These are phyloP conservation scores for Sparidentex hasta DNA, from an alignment of 2,797 vertebrate genomes.

Conservation along the genomic window DNA sequence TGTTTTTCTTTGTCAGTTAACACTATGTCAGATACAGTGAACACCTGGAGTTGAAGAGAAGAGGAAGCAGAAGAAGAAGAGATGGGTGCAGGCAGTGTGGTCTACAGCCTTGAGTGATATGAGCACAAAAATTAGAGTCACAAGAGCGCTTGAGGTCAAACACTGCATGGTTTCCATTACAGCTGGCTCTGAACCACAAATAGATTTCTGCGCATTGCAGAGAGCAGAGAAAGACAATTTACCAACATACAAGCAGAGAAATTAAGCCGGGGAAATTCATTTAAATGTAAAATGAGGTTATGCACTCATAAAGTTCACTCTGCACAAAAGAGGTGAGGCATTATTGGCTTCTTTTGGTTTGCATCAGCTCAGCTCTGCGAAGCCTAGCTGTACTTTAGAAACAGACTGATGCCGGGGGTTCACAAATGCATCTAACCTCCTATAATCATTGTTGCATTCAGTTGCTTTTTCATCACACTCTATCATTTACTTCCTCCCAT, in stretches of 20 bases:
- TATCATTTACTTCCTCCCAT: background rate
- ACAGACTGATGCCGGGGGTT: conserved; percentile 1
- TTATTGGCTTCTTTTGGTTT: background rate
- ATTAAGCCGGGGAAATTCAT: conserved; percentile 41
- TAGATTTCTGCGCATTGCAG: conserved; percentile 14
- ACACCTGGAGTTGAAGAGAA: background rate
- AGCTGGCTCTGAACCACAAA: conserved; percentile 20
- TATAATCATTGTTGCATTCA: conserved; percentile 34
- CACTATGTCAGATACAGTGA: conserved; percentile 16
- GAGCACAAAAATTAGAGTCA: conserved; percentile 38
- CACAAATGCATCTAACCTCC: conserved; percentile 15
- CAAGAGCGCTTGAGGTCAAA: conserved; percentile 48
- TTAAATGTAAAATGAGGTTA: conserved; percentile 57
- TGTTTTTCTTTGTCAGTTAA: conserved; percentile 16
- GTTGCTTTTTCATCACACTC: background rate
- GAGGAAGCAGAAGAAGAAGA: background rate
- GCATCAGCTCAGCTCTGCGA: background rate
- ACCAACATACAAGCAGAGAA: conserved; percentile 26
- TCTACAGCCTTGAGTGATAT: conserved; percentile 29
- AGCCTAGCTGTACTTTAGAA: conserved; percentile 8
- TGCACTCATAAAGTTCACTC: conserved; percentile 3
- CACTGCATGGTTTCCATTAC: conserved; percentile 38
- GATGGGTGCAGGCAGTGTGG: conserved; percentile 4
- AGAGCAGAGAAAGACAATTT: conserved; percentile 28
- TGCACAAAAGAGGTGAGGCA: background rate